Percentiles rank a stretch among this genome's conserved stretches.
Evolutionary conservation across 2,888 invertebrate species (phyloP).

Genomic region (Artemia sinica): DNA sequence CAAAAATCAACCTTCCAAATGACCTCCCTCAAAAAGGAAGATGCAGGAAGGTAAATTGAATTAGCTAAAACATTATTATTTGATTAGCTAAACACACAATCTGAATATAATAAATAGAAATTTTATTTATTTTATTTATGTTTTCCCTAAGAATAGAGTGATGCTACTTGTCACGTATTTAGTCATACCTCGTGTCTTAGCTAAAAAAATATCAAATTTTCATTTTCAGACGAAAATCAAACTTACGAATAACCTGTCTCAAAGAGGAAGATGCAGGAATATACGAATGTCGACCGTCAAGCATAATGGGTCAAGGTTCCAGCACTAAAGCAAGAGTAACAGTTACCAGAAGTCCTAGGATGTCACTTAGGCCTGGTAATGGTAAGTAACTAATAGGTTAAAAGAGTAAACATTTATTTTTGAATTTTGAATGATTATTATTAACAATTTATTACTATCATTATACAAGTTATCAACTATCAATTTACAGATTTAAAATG

Average conservation of each 20-base stretch:
- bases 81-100: no score
- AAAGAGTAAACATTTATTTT: no score
- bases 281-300: conserved; percentile 65
- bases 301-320: conserved; percentile 44
- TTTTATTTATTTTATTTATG: neutral
- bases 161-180: neutral
- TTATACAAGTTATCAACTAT: no score
- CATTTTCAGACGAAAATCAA: conserved; percentile 55
- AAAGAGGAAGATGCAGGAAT: conserved; percentile 53
- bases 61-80: no score
- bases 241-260: conserved; percentile 57
- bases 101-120: no score
- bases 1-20: no score
- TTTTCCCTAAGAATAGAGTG: neutral
- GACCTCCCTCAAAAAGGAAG: no score
- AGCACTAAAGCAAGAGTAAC: conserved; percentile 38
- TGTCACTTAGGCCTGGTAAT: conserved; percentile 15
- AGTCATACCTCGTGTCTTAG: neutral
- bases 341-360: conserved; percentile 33
- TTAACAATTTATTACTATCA: no score
- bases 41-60: no score
- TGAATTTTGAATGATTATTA: no score
- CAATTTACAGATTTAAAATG: no score
- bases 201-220: conserved; percentile 3
- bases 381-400: neutral